A percentile compares a stretch with the other conserved stretches of the same genome.
These are phyloP conservation scores for Schizotus pectinicornis DNA, from an alignment of 2,888 invertebrate species.

Conservation along the genomic window DNA sequence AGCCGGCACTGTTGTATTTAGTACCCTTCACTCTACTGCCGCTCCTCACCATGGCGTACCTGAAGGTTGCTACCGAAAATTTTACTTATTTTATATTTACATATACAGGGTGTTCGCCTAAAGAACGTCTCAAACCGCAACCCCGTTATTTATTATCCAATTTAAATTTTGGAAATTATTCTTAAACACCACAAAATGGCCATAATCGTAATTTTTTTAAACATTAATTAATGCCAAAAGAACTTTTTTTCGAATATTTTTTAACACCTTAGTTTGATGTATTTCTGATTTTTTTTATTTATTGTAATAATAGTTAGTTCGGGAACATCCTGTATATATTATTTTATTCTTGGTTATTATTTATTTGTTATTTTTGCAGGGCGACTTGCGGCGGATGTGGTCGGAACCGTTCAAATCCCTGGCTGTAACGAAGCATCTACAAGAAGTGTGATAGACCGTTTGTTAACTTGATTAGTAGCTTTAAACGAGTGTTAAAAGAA, in stretches of 20 bases:
- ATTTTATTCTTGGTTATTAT: no score
- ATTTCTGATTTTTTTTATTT: no score
- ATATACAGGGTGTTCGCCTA: no score
- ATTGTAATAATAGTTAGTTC: no score
- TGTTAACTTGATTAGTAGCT: slow-evolving; percentile 38
- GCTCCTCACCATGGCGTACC: slow-evolving; percentile 95
- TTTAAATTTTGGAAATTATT: no score
- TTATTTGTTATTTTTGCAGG: slow-evolving; percentile 65
- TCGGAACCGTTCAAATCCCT: slow-evolving; percentile 92
- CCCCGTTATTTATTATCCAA: no score
- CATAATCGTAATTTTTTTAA: no score
- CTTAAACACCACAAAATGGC: no score
- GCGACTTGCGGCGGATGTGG: slow-evolving; percentile 97
- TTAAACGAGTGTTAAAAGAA: slow-evolving; percentile 34
- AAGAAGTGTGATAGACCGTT: slow-evolving; percentile 71
- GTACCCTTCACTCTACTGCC: slow-evolving; percentile 98
- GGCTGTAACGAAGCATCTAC: slow-evolving; percentile 77
- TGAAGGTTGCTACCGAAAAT: slow-evolving; percentile 89
- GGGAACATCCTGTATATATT: no score
- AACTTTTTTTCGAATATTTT: not conserved
- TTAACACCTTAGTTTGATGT: no score
- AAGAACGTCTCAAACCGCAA: no score
- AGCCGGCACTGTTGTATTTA: slow-evolving; percentile 95
- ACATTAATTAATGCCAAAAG: not conserved
- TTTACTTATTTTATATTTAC: no score